These are phyloP conservation scores for Odontesthes bonariensis DNA, from an alignment of 2,113 vertebrate genomes.

Conservation along the genomic window DNA sequence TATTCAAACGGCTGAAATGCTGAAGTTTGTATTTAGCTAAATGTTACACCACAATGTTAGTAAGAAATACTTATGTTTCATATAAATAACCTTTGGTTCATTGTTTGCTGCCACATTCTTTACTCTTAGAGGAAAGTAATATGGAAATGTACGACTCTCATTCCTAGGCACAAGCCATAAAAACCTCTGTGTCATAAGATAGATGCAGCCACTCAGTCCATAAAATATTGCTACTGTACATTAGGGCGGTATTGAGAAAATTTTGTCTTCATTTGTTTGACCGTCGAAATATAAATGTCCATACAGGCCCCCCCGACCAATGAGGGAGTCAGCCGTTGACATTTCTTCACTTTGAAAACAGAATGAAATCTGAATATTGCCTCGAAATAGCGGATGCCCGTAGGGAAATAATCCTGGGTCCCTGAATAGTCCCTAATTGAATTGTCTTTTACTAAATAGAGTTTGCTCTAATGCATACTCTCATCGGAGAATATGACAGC, in stretches of 20 bases:
- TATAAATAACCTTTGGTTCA: background rate
- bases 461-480: constrained; percentile 90
- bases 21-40: constrained; percentile 3
- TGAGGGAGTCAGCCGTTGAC: constrained; percentile 76
- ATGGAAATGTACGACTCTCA: constrained; percentile 12
- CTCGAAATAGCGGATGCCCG: constrained; percentile 75
- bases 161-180: constrained; percentile 20
- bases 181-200: constrained; percentile 56
- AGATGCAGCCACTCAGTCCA: constrained; percentile 61
- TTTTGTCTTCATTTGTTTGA: constrained; percentile 82
- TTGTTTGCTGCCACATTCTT: background rate
- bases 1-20: background rate
- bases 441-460: constrained; percentile 93
- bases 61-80: background rate
- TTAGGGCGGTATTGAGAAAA: constrained; percentile 74
- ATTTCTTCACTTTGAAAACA: constrained; percentile 84
- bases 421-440: constrained; percentile 92
- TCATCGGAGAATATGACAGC: constrained; percentile 89
- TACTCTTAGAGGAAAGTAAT: constrained; percentile 13
- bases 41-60: background rate
- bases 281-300: constrained; percentile 79
- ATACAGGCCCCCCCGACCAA: constrained; percentile 67
- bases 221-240: constrained; percentile 77
- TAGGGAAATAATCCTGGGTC: constrained; percentile 85
- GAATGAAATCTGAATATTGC: constrained; percentile 89